Base-by-base conservation (phyloP, 2,113 vertebrate genomes). In the Scytalopus superciliaris region DNA sequence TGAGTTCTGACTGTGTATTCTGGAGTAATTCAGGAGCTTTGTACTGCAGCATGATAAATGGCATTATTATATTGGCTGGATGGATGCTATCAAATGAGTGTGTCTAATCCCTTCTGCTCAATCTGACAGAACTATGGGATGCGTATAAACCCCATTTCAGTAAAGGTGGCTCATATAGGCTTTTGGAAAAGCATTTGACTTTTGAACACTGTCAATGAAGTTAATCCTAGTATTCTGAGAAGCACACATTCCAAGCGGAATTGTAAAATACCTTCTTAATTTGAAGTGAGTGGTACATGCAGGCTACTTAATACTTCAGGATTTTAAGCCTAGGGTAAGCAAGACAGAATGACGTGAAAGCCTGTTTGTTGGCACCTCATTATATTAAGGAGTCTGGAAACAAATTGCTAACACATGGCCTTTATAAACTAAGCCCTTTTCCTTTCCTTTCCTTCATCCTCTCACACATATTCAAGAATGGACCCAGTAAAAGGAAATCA, bases 171-270 rank as follows among this genome's bases (percentile, higher is more conserved):
- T 91, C 7, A 27, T 44, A 52, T 0, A 68, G 33, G 25, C 57
- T 82, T 94, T 89, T 87, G 73, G 60, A 81, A 90, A 95, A 88
- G 27, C 25, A 33, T 79, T 72, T 89, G 56, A 53, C 27, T 89
- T 89, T 64, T 76, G 31, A 66, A 27, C 50, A 82, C 16, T 57
- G 73, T 23, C 40, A 73, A 3, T 50, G 40, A 74, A 66, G 22
- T 57, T 60, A 92, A 84, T 89, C 57, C 66, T 44, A 6, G 12
- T 15, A 37, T 78, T 92, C 52, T 56, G 69, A 70, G 60, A 64
- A 78, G 19, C 18, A 47, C 23, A 44, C 4, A 8, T 23, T 7
- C 50, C 40, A 40, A 49, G 44, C 78, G 52, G 39, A 92, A 40
- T 47, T 66, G 22, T 73, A 63, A 90, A 87, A 49, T 60, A 60